These are phyloP conservation scores for Ia io DNA, from an alignment of 2,113 vertebrate genomes.

Conservation along the genomic window DNA sequence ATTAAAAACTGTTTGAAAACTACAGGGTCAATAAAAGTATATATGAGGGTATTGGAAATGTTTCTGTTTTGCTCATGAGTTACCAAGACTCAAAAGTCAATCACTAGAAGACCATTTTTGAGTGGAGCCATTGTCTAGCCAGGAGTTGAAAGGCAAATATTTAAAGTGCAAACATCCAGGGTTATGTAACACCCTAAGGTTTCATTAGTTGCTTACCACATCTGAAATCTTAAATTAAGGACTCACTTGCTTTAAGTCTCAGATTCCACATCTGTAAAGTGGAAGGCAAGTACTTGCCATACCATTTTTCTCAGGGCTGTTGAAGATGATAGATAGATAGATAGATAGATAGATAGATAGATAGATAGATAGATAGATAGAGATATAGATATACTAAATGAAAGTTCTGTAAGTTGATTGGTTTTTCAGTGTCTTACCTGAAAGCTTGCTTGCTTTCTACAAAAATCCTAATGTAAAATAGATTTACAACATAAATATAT, in stretches of 20 bases:
- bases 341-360: not conserved
- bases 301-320: not conserved
- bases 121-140: not conserved
- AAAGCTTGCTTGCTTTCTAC: not conserved
- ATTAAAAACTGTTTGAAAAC: slow-evolving; percentile 28
- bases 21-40: not conserved
- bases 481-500: not conserved
- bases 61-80: not conserved
- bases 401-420: not conserved
- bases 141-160: slow-evolving; percentile 50
- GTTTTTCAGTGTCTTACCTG: not conserved
- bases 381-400: not conserved
- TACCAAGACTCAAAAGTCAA: not conserved
- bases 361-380: too few species aligned
- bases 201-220: not conserved
- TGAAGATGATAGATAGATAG: not conserved
- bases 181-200: not conserved
- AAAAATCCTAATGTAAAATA: not conserved
- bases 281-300: not conserved
- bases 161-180: slow-evolving; percentile 19
- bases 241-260: not conserved
- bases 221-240: not conserved
- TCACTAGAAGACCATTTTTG: not conserved
- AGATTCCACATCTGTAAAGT: not conserved
- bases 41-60: not conserved